Evolutionary conservation across 2,113 vertebrate species (phyloP).

Genomic region (Marcusenius ussheri): DNA sequence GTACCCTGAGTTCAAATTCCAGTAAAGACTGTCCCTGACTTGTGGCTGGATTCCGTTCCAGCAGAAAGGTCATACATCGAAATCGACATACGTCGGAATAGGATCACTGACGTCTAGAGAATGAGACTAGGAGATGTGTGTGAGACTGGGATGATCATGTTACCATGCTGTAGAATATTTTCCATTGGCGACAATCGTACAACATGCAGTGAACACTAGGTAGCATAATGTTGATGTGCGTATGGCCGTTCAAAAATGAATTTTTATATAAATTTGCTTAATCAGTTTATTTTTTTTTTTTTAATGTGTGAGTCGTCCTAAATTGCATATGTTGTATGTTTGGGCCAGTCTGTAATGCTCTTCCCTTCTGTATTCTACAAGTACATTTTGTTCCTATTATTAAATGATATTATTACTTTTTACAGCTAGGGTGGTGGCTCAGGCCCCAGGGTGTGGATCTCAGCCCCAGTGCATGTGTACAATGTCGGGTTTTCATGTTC

Average conservation of each 20-base stretch:
- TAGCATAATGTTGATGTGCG: not conserved
- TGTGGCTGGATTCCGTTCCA: not conserved
- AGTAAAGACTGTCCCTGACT: not conserved
- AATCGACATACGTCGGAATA: not conserved
- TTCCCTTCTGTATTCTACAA: not conserved
- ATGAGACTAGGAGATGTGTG: not conserved
- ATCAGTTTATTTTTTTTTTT: not conserved
- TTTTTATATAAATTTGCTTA: not conserved
- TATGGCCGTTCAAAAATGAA: not conserved
- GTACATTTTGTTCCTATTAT: not conserved
- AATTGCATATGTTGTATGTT: not conserved
- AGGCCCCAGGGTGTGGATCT: not conserved
- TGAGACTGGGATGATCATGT: not conserved
- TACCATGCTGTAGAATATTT: not conserved
- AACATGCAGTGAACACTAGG: not conserved
- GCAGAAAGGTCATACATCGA: not conserved
- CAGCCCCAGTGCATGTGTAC: not conserved
- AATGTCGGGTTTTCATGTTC: not conserved
- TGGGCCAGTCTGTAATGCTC: not conserved
- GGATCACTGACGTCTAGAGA: not conserved
- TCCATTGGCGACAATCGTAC: not conserved
- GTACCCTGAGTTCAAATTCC: not conserved
- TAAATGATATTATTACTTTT: not conserved
- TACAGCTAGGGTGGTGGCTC: not conserved
- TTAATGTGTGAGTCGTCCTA: not conserved